Evolutionary conservation across 2,113 vertebrate species (phyloP).

Genomic region (Larimichthys polyactis): DNA sequence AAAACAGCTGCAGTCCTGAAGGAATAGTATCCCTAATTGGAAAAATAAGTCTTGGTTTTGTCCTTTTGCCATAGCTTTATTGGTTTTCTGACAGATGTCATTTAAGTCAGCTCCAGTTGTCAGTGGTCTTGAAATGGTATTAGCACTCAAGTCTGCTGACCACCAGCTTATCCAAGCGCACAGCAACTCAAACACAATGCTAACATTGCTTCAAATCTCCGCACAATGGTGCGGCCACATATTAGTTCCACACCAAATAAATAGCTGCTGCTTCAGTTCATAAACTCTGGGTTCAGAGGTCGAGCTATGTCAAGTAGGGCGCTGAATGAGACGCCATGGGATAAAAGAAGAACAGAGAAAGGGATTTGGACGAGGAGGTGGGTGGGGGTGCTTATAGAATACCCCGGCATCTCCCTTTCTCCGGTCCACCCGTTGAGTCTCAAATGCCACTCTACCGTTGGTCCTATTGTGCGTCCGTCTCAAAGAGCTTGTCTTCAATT

Average conservation of each 20-base stretch:
- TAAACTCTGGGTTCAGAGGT: slow-evolving; percentile 83
- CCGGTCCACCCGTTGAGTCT: slow-evolving; percentile 75
- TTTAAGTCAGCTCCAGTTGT: slow-evolving; percentile 43
- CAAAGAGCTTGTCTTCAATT: slow-evolving; percentile 86
- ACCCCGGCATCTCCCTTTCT: slow-evolving; percentile 72
- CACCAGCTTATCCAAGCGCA: slow-evolving; percentile 74
- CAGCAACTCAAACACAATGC: slow-evolving; percentile 67
- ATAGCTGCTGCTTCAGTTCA: slow-evolving; percentile 81
- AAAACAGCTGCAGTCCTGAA: slow-evolving; percentile 3
- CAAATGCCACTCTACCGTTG: slow-evolving; percentile 81
- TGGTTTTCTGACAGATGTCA: slow-evolving; percentile 47
- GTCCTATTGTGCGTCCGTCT: slow-evolving; percentile 77
- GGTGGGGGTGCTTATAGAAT: slow-evolving; percentile 72
- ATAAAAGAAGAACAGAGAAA: slow-evolving; percentile 78
- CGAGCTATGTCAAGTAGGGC: slow-evolving; percentile 80
- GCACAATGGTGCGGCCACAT: slow-evolving; percentile 68
- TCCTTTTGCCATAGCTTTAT: slow-evolving; percentile 42
- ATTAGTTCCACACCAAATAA: slow-evolving; percentile 77
- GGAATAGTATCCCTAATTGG: not conserved
- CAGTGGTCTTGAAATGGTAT: slow-evolving; percentile 58
- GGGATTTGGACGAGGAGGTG: slow-evolving; percentile 73
- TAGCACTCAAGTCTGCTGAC: slow-evolving; percentile 62
- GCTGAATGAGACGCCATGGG: slow-evolving; percentile 80
- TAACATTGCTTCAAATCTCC: slow-evolving; percentile 73
- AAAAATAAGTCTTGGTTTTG: not conserved